Evolutionary conservation across 2,888 invertebrate genomes (phyloP), one percentile per base, ranked within the genome.

Genomic region (Megalurothrips usitatus): DNA sequence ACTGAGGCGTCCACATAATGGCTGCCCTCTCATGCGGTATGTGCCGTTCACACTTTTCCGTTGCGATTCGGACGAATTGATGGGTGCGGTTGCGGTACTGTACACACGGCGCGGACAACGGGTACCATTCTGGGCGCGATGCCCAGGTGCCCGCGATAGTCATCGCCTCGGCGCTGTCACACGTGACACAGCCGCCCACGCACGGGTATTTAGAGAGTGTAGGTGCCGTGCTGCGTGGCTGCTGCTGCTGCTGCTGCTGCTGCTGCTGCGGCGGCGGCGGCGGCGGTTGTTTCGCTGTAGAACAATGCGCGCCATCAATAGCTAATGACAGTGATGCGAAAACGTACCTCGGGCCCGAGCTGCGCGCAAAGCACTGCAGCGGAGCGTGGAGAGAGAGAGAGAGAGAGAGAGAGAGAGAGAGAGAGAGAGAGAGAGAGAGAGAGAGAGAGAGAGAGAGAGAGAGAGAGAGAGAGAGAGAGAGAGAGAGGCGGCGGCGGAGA

Each of bases 291-390:
- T 26, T n/a, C 68, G 68, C 68, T 26, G 68, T 75, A 75, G 68
- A 75, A 75, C 68, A 75, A 75, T 75, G 68, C 68, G 68, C 68
- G 11, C 68, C 68, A 75, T 75, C 68, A 75, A 75, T 75, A 26
- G 68, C 68, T 75, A 75, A 75, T 75, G 68, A 75, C 68, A 75
- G 68, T 75, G 68, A 75, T 75, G 68, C 68, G 68, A 75, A 75
- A 75, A 75, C 68, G 68, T 75, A 26, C 23, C 68, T 75, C 68
- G 68, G n/a, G 68, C 68, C 19, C n/a, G 68, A 4, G 12, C 68
- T 10, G 26, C 26, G 68, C 52, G 52, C 52, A 52, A 12, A 52
- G 52, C 52, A 43, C 34, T 43, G 34, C 34, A 43, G 34, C 34
- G 34, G 34, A 43, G 34, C 34, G 34, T 43, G 6, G 58, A 58